Conservation (phyloP, 2,113 vertebrate genomes). For the Carollia perspicillata region DNA sequence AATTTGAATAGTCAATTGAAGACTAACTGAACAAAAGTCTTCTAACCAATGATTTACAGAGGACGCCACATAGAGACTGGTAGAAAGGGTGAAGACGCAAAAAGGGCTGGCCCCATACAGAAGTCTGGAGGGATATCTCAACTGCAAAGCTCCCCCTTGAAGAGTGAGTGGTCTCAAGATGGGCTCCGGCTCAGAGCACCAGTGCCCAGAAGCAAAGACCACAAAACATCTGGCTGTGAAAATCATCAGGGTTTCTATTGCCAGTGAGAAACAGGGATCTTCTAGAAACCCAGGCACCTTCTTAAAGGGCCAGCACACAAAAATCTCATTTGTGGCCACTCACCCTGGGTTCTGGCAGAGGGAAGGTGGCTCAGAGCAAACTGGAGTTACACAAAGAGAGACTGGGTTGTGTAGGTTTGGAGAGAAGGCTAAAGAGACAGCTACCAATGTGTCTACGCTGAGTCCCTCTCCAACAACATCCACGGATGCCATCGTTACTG, state of each 20-base stretch:
- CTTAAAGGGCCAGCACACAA: not conserved
- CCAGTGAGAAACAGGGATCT: not conserved
- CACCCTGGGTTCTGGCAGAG: not conserved
- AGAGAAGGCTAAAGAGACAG: too few species aligned
- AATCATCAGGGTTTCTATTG: not conserved
- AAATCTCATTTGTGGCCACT: not conserved
- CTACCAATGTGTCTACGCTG: too few species aligned
- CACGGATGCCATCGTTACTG: too few species aligned
- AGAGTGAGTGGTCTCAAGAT: not conserved
- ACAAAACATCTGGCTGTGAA: not conserved
- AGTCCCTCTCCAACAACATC: too few species aligned
- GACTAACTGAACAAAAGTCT: not conserved
- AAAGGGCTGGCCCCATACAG: not conserved
- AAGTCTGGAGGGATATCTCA: not conserved
- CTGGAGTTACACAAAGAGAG: not conserved
- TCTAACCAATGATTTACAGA: not conserved
- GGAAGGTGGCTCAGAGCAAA: not conserved
- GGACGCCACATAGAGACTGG: not conserved
- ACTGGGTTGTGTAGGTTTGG: too few species aligned
- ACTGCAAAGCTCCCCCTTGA: not conserved
- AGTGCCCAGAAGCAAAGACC: not conserved
- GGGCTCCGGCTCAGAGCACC: not conserved
- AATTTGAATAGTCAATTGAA: not conserved
- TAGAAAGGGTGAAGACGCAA: not conserved
- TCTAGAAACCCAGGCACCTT: not conserved